Evolutionary conservation across 2,113 vertebrate genomes (phyloP), one percentile per base, ranked within the genome.

Genomic region (Andinoacara biseriatus): DNA sequence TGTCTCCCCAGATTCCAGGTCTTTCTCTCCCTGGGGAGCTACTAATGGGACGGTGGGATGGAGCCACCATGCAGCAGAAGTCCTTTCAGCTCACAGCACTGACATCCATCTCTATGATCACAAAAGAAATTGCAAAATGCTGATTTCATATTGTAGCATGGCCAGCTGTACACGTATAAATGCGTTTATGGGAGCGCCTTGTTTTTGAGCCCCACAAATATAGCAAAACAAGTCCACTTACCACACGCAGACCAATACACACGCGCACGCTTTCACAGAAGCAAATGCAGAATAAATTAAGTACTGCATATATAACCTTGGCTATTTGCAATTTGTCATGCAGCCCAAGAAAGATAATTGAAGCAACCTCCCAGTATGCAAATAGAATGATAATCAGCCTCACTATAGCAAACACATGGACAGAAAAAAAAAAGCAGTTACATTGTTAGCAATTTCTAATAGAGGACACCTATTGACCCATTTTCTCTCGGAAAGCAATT

Each of bases 21-120:
- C 91, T 94, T 92, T 91, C 90, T 83, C 74, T 94, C 95, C 96
- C 96, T 86, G 94, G 95, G 89, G 96, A 89, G 74, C 87, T 46
- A 89, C 95, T 96, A 97, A 97, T 96, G 93, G 97, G 95, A 97
- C 96, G 96, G 96, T 95, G 94, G 96, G 92, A 93, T 60, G 92
- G 91, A 95, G 94, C 93, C 95, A 94, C 93, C 54, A 85, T 74
- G 93, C 93, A 93, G 80, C 94, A 93, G 88, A 77, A 92, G 90
- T 94, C 95, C 90, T 88, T 84, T 93, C 94, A 81, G 89, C 92
- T 93, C 84, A 76, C 82, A 92, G 58, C 1, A 0, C 91, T 59
- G 91, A 91, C 92, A 92, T 93, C 78, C 77, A 94, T 92, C 94
- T 93, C 88, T 84, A 89, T 91, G 89, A 94, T 92, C 87, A 92